phyloP scores from a whole-genome alignment of 2,797 vertebrate species.

The Tauraco hartlaubi region DNA sequence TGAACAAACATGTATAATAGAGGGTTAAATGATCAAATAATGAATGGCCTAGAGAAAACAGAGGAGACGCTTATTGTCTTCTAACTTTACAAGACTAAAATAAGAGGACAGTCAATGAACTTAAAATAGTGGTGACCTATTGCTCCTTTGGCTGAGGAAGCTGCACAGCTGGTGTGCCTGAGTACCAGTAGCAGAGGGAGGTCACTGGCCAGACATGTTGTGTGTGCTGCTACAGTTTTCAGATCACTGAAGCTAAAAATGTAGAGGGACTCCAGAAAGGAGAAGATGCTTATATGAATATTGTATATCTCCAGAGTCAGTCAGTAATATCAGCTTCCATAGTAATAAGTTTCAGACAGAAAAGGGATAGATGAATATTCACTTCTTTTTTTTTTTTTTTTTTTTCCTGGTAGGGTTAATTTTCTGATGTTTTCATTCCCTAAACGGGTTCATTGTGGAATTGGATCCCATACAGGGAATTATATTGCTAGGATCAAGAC shows the following conservation, averaged over 20 bases:
- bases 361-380: not conserved
- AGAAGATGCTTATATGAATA: not conserved
- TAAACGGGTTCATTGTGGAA: not conserved
- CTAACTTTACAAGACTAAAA: conserved; percentile 41
- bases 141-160: conserved; percentile 51
- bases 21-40: conserved; percentile 13
- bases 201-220: not conserved
- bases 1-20: conserved; percentile 3
- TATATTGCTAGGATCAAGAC: not conserved
- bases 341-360: not conserved
- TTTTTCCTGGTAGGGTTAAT: not conserved
- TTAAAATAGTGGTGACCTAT: conserved; percentile 59
- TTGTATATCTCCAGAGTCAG: not conserved
- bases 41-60: conserved; percentile 49
- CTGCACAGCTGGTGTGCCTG: conserved; percentile 34
- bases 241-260: not conserved
- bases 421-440: not conserved
- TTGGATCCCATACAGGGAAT: not conserved
- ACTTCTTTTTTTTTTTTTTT: not conserved
- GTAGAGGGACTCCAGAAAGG: not conserved
- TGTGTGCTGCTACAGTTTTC: not conserved
- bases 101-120: conserved; percentile 25
- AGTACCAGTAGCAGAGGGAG: not conserved
- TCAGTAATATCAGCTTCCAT: not conserved
- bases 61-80: conserved; percentile 26